Conservation (phyloP, 2,888 invertebrate genomes). For the Synanthedon formicaeformis region DNA sequence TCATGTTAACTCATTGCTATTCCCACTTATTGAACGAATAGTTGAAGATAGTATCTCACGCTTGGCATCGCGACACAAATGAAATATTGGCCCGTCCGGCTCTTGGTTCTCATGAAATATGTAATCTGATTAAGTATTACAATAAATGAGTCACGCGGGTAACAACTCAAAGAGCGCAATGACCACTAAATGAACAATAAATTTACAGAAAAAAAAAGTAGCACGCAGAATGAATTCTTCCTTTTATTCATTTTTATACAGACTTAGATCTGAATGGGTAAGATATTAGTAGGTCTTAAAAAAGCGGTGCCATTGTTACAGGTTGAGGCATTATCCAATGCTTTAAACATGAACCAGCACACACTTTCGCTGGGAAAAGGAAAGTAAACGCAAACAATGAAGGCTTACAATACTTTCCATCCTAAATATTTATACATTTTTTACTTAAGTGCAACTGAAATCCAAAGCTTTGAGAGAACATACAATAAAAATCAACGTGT, state of each 20-base stretch:
- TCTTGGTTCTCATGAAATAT: slow-evolving; percentile 43
- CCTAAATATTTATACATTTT: not conserved
- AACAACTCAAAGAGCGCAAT: slow-evolving; percentile 20
- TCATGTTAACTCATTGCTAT: slow-evolving; percentile 41
- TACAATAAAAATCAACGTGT: no score
- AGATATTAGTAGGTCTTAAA: slow-evolving; percentile 12
- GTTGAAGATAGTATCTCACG: slow-evolving; percentile 44
- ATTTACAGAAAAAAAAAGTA: slow-evolving; percentile 11
- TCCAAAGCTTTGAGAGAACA: no score
- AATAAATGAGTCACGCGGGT: slow-evolving; percentile 31
- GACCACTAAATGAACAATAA: slow-evolving; percentile 24
- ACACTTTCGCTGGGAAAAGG: slow-evolving; percentile 55
- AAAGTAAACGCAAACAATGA: slow-evolving; percentile 30
- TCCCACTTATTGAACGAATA: slow-evolving; percentile 42
- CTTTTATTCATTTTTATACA: slow-evolving; percentile 5
- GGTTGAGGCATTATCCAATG: slow-evolving; percentile 31
- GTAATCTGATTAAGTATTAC: slow-evolving; percentile 43
- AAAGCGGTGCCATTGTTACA: slow-evolving; percentile 28
- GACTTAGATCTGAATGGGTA: slow-evolving; percentile 8
- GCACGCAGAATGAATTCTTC: slow-evolving; percentile 3
- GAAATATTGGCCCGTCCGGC: slow-evolving; percentile 36
- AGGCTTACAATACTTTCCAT: not conserved
- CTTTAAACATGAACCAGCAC: slow-evolving; percentile 43
- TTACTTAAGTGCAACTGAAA: no score
- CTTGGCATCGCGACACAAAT: slow-evolving; percentile 47